A percentile compares a stretch with the other conserved stretches of the same genome.
Evolutionary conservation across 1,140 invertebrate species (phyloP).

Genomic region (Caenorhabditis tropicalis): DNA sequence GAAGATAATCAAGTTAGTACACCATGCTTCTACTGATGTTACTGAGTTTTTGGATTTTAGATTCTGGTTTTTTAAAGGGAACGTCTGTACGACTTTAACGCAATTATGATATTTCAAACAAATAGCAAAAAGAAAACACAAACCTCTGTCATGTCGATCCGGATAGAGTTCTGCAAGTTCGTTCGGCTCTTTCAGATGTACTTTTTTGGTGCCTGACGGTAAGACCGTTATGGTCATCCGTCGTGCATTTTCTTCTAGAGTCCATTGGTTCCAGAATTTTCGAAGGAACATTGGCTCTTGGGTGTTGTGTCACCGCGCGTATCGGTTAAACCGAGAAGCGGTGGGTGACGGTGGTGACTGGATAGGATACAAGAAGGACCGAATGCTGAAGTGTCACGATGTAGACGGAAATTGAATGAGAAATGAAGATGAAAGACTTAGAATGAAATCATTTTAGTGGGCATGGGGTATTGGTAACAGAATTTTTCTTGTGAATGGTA

Average conservation of each 20-base stretch:
- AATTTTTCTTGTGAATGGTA: no score
- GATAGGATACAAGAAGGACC: slow-evolving; percentile 26
- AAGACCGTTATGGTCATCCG: slow-evolving; percentile 55
- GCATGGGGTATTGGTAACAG: no score
- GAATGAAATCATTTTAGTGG: neutral
- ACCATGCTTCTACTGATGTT: neutral
- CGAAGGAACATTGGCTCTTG: slow-evolving; percentile 58
- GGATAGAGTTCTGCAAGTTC: slow-evolving; percentile 50
- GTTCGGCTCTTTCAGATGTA: slow-evolving; percentile 47
- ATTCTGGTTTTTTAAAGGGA: neutral
- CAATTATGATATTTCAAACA: neutral
- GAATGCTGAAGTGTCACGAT: slow-evolving; percentile 13
- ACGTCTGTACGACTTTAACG: slow-evolving; percentile 16
- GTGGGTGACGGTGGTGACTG: slow-evolving; percentile 8
- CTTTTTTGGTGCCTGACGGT: slow-evolving; percentile 53
- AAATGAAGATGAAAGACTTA: neutral
- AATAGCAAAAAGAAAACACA: neutral
- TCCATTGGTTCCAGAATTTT: slow-evolving; percentile 63
- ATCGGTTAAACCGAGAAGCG: slow-evolving; percentile 23
- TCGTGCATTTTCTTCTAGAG: slow-evolving; percentile 56
- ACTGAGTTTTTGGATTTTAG: neutral
- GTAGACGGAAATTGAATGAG: neutral
- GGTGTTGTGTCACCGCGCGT: slow-evolving; percentile 23
- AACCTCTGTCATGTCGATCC: slow-evolving; percentile 16
- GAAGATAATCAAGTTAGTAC: neutral